These are phyloP conservation scores for Dendrolimus houi DNA, from an alignment of 2,888 invertebrate genomes.

Conservation along the genomic window DNA sequence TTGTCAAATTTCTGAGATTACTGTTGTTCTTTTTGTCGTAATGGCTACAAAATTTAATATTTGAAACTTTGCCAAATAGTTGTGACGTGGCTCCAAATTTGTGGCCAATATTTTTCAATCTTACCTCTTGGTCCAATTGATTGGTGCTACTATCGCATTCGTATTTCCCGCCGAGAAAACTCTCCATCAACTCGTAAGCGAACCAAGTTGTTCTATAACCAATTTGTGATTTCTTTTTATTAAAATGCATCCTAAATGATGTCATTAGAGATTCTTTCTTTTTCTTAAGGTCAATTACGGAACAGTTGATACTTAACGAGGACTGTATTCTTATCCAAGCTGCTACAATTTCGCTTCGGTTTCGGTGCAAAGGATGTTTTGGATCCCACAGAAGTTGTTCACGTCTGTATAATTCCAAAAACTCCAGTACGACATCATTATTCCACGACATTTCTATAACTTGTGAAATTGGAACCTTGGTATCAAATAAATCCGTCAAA, in stretches of 20 bases:
- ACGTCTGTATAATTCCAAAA: conserved; percentile 50
- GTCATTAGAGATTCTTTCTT: conserved; percentile 69
- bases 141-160: conserved; percentile 49
- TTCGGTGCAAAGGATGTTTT: conserved; percentile 47
- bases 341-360: conserved; percentile 44
- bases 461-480: not conserved
- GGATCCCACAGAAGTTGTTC: conserved; percentile 62
- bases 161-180: conserved; percentile 59
- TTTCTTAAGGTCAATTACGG: conserved; percentile 52
- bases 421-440: conserved; percentile 52
- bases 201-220: conserved; percentile 56
- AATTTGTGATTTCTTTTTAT: conserved; percentile 36
- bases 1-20: too few species aligned
- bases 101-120: conserved; percentile 20
- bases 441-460: conserved; percentile 43
- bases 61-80: conserved; percentile 9
- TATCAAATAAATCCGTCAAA: not conserved
- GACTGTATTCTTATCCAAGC: conserved; percentile 60
- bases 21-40: conserved; percentile 1
- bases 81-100: conserved; percentile 22
- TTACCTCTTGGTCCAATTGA: conserved; percentile 48
- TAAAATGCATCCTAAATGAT: conserved; percentile 48
- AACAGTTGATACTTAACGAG: conserved; percentile 37
- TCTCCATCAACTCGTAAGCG: conserved; percentile 56
- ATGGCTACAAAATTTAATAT: conserved; percentile 1